Conservation (phyloP, 2,113 vertebrate genomes). For the Pachycephala philippinensis region DNA sequence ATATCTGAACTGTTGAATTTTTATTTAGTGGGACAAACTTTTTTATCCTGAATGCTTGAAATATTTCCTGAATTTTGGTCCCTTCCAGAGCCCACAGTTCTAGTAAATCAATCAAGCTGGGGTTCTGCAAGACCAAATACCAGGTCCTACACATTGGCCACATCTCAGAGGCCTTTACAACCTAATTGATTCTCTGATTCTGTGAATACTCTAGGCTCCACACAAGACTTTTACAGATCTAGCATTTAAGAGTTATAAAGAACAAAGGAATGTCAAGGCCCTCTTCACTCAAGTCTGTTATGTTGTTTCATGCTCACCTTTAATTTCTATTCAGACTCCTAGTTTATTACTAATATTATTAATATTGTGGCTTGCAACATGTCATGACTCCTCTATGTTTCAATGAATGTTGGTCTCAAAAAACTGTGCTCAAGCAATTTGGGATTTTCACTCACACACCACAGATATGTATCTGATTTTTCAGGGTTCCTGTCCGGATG, state of each 20-base stretch:
- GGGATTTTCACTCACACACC: rapidly evolving
- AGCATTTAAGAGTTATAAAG: background rate
- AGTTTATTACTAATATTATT: background rate
- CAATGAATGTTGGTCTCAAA: background rate
- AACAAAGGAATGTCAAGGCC: background rate
- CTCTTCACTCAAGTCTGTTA: background rate
- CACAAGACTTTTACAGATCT: background rate
- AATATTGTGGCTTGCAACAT: rapidly evolving
- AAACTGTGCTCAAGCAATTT: background rate
- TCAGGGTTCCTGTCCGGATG: background rate
- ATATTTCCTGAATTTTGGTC: background rate
- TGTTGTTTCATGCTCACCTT: background rate
- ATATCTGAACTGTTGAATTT: background rate
- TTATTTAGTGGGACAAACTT: background rate
- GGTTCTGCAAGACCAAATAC: background rate
- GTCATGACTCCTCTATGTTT: background rate
- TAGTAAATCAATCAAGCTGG: background rate
- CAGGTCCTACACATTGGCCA: too few species aligned
- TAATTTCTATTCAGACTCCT: background rate
- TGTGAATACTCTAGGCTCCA: background rate
- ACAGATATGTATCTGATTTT: background rate
- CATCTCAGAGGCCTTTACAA: background rate
- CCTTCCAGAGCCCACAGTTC: rapidly evolving
- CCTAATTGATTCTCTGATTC: background rate
- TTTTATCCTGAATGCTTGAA: background rate